Evolutionary conservation across 2,888 invertebrate species (phyloP).

Genomic region (Clistopyga incitator): DNA sequence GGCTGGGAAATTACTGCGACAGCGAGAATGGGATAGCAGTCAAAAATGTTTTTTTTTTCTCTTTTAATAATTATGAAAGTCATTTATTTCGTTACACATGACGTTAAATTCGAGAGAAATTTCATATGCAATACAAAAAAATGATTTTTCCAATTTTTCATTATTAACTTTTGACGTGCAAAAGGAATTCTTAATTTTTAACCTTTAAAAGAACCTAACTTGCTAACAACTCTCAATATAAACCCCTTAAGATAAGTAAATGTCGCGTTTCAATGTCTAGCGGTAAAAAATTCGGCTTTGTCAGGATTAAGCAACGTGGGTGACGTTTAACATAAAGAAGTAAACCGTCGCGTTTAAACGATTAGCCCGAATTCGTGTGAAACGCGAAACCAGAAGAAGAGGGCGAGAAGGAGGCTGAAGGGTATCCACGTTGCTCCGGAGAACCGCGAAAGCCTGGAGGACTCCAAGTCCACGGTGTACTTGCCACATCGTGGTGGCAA

Average conservation of each 20-base stretch:
- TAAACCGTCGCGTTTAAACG: slow-evolving; percentile 8
- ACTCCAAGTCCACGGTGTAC: slow-evolving; percentile 77
- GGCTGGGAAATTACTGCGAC: slow-evolving; percentile 20
- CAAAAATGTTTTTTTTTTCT: background rate
- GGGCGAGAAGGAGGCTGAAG: slow-evolving; percentile 19
- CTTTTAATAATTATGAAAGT: too few species aligned
- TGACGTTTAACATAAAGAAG: slow-evolving; percentile 6
- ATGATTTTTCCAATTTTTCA: too few species aligned
- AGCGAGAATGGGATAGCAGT: background rate
- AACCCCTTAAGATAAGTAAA: background rate
- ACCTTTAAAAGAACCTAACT: too few species aligned
- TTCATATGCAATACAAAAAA: background rate
- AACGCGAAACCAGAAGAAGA: slow-evolving; percentile 7
- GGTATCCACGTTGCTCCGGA: slow-evolving; percentile 9
- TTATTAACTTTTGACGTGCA: too few species aligned
- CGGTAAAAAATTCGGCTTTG: slow-evolving; percentile 28
- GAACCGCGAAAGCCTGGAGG: slow-evolving; percentile 69
- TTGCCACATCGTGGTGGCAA: slow-evolving; percentile 74
- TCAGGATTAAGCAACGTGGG: slow-evolving; percentile 33
- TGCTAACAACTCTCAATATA: too few species aligned
- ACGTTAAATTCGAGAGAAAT: background rate
- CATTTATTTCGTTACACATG: background rate
- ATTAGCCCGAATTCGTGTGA: slow-evolving; percentile 19
- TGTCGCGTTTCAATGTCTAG: slow-evolving; percentile 35
- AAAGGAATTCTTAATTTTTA: too few species aligned